Evolutionary conservation across 2,888 invertebrate genomes (phyloP), one percentile per base, ranked within the genome.

Genomic region (Epinotia bilunana): DNA sequence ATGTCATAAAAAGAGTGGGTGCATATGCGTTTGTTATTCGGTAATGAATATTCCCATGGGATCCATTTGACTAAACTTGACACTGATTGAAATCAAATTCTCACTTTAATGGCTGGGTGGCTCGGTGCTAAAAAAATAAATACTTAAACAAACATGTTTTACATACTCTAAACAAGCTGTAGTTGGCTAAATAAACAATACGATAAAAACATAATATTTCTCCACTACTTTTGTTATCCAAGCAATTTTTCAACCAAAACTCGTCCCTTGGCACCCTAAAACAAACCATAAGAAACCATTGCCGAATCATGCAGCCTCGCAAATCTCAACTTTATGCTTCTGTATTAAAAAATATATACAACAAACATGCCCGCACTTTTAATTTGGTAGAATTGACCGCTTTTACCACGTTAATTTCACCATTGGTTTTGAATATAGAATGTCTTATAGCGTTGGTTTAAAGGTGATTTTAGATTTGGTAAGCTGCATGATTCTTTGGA

Each of bases 301-400:
- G 23, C 23, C 1, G 12, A 5, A 43, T 9, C 39, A n/a, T 3
- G 0, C 6, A 12, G 13, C 16, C 43, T 13, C 2, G 46, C 39
- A 58, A 70, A 9, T 58, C 0, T 60, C 33, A 18, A 64, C 58
- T 23, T 49, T 70, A 70, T 60, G 18, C 18, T 16, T 1, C 9
- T 4, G 57, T 20, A 49, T 53, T 39, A 58, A 70, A 67, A 33
- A 6, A 3, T 39, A 5, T 28, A 23, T 2, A 7, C n/a, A 39
- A 23, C 53, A 20, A 64, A 64, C 16, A 39, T 33, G n/a, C 6
- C 23, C 28, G 74, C 70, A 64, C 23, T 23, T 28, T 69, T 58
- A 58, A 70, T 58, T 69, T 74, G 58, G 74, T 20, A 39, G 43
- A 58, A 63, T 33, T 69, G n/a, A 74, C 70, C 70, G 39, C 39